phyloP scores from a whole-genome alignment of 2,113 vertebrate species.

The Aegypius monachus region DNA sequence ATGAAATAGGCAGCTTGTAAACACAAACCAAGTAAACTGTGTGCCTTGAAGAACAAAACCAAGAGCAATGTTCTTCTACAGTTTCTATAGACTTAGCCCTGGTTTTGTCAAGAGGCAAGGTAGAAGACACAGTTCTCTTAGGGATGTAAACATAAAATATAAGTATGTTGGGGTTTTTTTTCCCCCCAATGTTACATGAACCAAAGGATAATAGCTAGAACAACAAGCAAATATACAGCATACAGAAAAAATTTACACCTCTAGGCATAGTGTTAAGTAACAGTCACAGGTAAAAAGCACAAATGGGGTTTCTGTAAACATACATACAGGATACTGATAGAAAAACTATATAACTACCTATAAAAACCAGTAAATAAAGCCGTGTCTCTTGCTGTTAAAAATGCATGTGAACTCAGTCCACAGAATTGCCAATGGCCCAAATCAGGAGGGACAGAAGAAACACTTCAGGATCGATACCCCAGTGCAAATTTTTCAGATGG shows the following conservation, averaged over 20 bases:
- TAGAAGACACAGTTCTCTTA: not conserved
- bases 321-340: not conserved
- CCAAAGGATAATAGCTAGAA: not conserved
- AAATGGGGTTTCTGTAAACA: not conserved
- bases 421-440: not conserved
- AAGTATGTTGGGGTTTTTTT: not conserved
- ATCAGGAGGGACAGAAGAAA: not conserved
- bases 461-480: not conserved
- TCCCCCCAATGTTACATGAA: not conserved
- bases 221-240: not conserved
- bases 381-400: not conserved
- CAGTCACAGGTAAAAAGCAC: not conserved
- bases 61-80: not conserved
- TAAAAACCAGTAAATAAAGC: not conserved
- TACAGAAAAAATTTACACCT: not conserved
- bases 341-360: not conserved
- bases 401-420: not conserved
- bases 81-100: not conserved
- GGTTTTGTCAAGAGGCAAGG: not conserved
- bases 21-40: not conserved
- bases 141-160: not conserved
- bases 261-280: not conserved
- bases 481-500: not conserved
- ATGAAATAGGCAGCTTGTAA: not conserved
- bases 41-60: not conserved